A percentile compares a stretch with the other conserved stretches of the same genome.
Evolutionary conservation across 2,797 vertebrate species (phyloP).

Genomic region (Channallabes apus): DNA sequence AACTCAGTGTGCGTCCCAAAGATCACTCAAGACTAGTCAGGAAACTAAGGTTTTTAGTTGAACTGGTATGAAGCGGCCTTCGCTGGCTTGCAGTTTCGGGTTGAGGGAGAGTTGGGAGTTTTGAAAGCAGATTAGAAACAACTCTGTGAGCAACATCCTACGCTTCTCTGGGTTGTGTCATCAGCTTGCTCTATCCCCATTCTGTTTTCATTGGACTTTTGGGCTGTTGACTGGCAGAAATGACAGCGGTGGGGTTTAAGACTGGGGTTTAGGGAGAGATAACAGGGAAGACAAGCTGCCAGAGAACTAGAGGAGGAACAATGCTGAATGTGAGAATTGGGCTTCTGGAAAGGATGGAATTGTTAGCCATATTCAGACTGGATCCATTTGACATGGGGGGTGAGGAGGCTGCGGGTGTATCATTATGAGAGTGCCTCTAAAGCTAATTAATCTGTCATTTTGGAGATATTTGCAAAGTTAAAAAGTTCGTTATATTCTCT

Average conservation of each 20-base stretch:
- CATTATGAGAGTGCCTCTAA: neutral
- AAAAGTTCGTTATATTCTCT: neutral
- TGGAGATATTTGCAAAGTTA: neutral
- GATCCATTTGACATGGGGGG: neutral
- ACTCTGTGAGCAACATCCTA: slow-evolving; percentile 44
- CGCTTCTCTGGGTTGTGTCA: slow-evolving; percentile 55
- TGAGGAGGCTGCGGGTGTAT: neutral
- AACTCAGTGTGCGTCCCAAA: slow-evolving; percentile 20
- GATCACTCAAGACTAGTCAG: slow-evolving; percentile 36
- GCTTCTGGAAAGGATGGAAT: neutral
- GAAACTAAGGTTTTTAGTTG: slow-evolving; percentile 28
- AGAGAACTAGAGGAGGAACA: slow-evolving; percentile 13
- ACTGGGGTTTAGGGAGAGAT: slow-evolving; percentile 19
- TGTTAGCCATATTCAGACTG: neutral
- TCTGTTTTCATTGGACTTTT: slow-evolving; percentile 59
- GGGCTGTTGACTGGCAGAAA: slow-evolving; percentile 52
- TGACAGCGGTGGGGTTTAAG: slow-evolving; percentile 27
- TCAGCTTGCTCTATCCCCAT: slow-evolving; percentile 57
- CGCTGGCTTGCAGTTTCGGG: slow-evolving; percentile 14
- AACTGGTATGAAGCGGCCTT: neutral
- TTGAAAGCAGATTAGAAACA: slow-evolving; percentile 11
- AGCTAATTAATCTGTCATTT: neutral
- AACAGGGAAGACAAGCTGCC: slow-evolving; percentile 3
- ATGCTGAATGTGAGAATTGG: neutral
- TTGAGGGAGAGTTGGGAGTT: neutral